Base-by-base conservation (phyloP, 2,113 vertebrate species). In the Dinomys branickii region DNA sequence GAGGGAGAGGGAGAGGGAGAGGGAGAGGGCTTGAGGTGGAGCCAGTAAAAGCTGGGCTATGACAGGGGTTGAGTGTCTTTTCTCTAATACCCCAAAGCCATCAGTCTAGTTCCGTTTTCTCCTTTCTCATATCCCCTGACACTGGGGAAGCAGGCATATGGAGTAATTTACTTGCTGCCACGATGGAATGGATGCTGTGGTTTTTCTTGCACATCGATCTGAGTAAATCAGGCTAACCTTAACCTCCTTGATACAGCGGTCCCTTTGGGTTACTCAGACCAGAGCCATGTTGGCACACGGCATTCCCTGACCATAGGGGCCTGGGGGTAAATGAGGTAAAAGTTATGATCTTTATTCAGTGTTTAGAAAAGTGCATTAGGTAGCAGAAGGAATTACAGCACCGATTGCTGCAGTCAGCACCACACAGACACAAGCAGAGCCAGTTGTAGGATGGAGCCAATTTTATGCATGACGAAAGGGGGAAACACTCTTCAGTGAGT, bases 401-500 rank as follows among this genome's bases (percentile, higher is more conserved):
- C 24, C 5, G 10, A 35, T 33, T 26, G 30, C 35, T 73, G 30
- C 11, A 20, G 22, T 30, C 38, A 56, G 24, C 3, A 16, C 28
- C 7, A 38, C 14, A n/a, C 20, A 30, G 63, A 71, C 20, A 86
- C n/a, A 24, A 17, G 5, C 26, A 2, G 50, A 69, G 26, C 41
- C 14, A 44, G n/a, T 26, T 0, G 1, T 50, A 67, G 69, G 19
- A n/a, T 28, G 28, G 69, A 67, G 41, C 13, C 38, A n/a, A 47
- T 14, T 16, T 56, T 11, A 16, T 1, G 1, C 10, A 58, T 16
- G 38, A 4, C 5, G 3, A 12, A 65, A 30, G 4, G 19, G 19
- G 83, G 26, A 50, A 52, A 38, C 20, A 1, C 7, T 16, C 2
- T 24, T 33, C 13, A n/a, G 77, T 17, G 38, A 33, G 7, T 14